Percentiles rank a stretch among this genome's conserved stretches.
phyloP scores from a whole-genome alignment of 2,113 vertebrate genomes.

The Ictidomys tridecemlineatus region DNA sequence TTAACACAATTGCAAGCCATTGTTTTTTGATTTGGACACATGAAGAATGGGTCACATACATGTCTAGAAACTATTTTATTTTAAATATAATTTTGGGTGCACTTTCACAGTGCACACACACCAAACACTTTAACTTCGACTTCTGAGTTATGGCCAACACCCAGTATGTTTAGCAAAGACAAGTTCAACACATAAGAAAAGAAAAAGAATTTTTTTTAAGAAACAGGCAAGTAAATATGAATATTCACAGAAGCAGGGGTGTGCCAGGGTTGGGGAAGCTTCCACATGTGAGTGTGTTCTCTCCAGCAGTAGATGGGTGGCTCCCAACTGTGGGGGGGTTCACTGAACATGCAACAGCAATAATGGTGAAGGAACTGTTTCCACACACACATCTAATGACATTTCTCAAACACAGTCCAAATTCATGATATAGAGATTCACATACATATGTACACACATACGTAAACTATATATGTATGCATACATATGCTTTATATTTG shows the following conservation, averaged over 20 bases:
- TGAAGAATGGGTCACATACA: background rate
- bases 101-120: background rate
- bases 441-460: background rate
- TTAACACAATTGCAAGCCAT: background rate
- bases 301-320: background rate
- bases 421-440: background rate
- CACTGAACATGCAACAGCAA: background rate
- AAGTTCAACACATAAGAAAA: background rate
- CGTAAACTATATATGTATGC: background rate
- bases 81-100: constrained; percentile 44
- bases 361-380: background rate
- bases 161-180: constrained; percentile 18
- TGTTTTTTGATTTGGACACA: background rate
- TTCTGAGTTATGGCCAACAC: constrained; percentile 8
- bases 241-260: background rate
- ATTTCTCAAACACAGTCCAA: constrained; percentile 14
- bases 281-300: background rate
- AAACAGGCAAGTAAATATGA: constrained; percentile 37
- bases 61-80: background rate
- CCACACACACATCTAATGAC: background rate
- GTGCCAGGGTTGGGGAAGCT: background rate
- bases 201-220: background rate
- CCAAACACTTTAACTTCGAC: background rate
- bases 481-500: background rate
- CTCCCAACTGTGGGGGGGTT: background rate